Evolutionary conservation across 2,113 vertebrate genomes (phyloP).

Genomic region (Muntiacus muntjak): DNA sequence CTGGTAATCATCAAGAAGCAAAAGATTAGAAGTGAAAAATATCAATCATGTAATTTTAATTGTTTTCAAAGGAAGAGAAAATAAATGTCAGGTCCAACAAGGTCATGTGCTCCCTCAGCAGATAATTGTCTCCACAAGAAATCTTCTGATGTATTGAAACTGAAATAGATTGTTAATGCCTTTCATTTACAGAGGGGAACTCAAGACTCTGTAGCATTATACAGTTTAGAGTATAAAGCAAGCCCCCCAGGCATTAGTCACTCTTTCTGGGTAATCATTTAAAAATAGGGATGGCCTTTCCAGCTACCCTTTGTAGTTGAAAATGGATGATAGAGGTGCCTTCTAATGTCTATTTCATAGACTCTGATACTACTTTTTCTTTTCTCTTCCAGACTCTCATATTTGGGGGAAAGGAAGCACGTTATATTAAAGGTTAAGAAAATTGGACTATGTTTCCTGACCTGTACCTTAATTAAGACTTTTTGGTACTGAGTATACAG

Average conservation of each 20-base stretch:
- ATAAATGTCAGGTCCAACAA: constrained; percentile 68
- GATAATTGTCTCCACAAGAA: constrained; percentile 59
- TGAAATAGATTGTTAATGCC: constrained; percentile 53
- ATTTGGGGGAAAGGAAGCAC: background rate
- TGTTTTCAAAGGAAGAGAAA: constrained; percentile 69
- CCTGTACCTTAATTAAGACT: background rate
- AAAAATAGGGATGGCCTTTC: constrained; percentile 53
- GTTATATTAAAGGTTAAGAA: constrained; percentile 26
- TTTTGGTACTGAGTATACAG: background rate
- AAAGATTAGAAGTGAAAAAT: constrained; percentile 60
- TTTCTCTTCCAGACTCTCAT: constrained; percentile 5
- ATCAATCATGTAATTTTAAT: constrained; percentile 62
- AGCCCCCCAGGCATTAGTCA: constrained; percentile 50
- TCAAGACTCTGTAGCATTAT: background rate
- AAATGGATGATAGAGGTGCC: background rate
- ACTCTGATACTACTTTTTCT: background rate
- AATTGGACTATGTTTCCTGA: background rate
- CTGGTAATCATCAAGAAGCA: constrained; percentile 50
- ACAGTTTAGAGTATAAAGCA: constrained; percentile 46
- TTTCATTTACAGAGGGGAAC: constrained; percentile 48
- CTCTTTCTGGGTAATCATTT: constrained; percentile 51
- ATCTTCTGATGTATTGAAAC: constrained; percentile 63
- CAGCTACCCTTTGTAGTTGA: constrained; percentile 24
- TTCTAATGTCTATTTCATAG: constrained; percentile 24
- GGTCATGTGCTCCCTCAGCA: constrained; percentile 59